Conservation (phyloP, 2,113 vertebrate species). For the Myxocyprinus asiaticus region DNA sequence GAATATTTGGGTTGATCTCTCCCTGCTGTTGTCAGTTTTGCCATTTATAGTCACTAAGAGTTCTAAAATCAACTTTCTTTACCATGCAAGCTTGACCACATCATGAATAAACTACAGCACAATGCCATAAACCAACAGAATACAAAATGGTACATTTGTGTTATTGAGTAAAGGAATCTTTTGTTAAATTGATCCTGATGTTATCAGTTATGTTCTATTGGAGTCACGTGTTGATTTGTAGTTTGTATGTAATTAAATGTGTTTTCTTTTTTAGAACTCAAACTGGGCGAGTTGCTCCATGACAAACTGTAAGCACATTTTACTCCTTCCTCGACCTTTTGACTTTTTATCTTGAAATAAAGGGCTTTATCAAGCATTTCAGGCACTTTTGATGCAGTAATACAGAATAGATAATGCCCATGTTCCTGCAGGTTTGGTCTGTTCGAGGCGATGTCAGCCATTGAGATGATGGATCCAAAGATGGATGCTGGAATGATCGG, state of each 20-base stretch:
- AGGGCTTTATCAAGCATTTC: not conserved
- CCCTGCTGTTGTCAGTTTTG: not conserved
- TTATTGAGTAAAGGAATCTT: no score
- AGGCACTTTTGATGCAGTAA: not conserved
- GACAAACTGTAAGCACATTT: conserved; percentile 93
- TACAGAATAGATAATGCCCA: not conserved
- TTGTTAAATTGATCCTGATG: no score
- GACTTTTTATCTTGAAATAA: not conserved
- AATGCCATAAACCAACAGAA: no score
- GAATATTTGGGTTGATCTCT: not conserved
- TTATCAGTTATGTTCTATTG: no score
- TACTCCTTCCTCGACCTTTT: not conserved
- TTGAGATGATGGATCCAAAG: conserved; percentile 99
- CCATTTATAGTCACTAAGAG: conserved; percentile 10
- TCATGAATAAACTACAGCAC: not conserved
- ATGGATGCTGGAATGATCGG: conserved; percentile 99
- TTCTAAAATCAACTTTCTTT: conserved; percentile 7
- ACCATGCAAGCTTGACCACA: not conserved
- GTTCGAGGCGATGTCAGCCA: conserved; percentile 99
- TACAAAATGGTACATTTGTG: no score
- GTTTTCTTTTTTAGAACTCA: conserved; percentile 83
- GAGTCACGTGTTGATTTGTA: no score
- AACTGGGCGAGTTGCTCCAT: conserved; percentile 96
- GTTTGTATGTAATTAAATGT: conserved; percentile 43
- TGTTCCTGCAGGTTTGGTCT: conserved; percentile 85